Evolutionary conservation across 2,888 invertebrate genomes (phyloP), one percentile per base, ranked within the genome.

Genomic region (Branchipolynoe longqiensis): DNA sequence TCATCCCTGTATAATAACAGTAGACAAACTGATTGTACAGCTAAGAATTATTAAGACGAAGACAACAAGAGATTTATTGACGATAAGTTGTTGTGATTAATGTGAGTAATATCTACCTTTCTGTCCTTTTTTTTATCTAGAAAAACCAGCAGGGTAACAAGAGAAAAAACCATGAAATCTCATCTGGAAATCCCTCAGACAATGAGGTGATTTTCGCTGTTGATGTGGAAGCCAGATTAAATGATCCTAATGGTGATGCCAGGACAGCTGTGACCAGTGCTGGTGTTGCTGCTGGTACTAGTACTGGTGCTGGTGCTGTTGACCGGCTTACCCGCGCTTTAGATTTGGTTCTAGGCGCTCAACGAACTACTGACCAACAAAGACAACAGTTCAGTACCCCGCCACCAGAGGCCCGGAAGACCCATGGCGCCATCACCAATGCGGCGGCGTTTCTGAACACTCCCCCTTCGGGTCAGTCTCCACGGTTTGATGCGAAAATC

Each of bases 401-500:
- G 12, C 62, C 62, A 2, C 62, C 62, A 31, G 28, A 28, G 28
- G 28, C 28, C 62, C 25, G 31, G 4, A 56, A 25, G 18, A 56
- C 56, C 56, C 28, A 31, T n/a, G 6, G 62, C 25, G 31, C n/a
- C 62, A 31, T 31, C 28, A 4, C 31, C 14, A 3, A 1, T 8
- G 59, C n/a, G n/a, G 4, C 8, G 25, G n/a, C 62, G 6, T 2
- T 14, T 14, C 25, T 18, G n/a, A 28, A 62, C 62, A 62, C 62
- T 31, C 62, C 62, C 0, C 12, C 31, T 31, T 62, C 62, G 0
- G 28, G 31, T 31, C 25, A 25, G 31, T 62, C 69, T 6, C 69
- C 69, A 18, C 14, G 38, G 38, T 69, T 69, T 33, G 69, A 69
- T 25, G 22, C 69, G 18, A 69, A 69, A n/a, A 69, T 69, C 22